Percentiles rank a stretch among this genome's conserved stretches.
Conservation (phyloP, 1,140 invertebrate species). For the Papilio xuthus region DNA sequence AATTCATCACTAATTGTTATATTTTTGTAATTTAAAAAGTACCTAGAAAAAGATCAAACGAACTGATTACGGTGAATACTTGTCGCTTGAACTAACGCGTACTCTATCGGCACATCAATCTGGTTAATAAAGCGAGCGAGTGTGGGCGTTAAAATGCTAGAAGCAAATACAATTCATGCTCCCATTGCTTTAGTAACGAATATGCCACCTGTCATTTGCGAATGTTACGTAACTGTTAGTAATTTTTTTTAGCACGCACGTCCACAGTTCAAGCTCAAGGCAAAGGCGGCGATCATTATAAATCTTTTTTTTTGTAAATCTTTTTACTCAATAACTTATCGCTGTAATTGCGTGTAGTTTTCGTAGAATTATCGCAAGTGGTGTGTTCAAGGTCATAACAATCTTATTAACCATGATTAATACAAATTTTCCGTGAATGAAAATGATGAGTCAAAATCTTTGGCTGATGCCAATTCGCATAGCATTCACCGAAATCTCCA, state of each 20-base stretch:
- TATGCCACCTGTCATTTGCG: slow-evolving; percentile 42
- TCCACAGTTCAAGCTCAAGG: slow-evolving; percentile 69
- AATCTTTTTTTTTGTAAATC: neutral
- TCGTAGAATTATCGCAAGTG: neutral
- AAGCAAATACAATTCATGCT: slow-evolving; percentile 30
- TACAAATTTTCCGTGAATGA: slow-evolving; percentile 59
- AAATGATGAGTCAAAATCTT: slow-evolving; percentile 62
- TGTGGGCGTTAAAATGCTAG: slow-evolving; percentile 43
- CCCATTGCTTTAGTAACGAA: slow-evolving; percentile 40
- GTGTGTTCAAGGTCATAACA: neutral
- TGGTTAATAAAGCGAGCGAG: slow-evolving; percentile 22
- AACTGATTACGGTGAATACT: slow-evolving; percentile 21
- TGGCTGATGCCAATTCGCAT: slow-evolving; percentile 45
- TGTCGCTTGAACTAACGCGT: slow-evolving; percentile 5
- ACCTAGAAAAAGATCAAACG: slow-evolving; percentile 8
- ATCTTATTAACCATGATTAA: slow-evolving; percentile 8
- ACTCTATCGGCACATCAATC: slow-evolving; percentile 19
- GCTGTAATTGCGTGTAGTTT: neutral
- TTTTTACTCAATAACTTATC: neutral
- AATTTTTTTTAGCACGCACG: slow-evolving; percentile 46
- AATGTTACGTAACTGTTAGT: slow-evolving; percentile 48
- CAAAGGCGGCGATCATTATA: slow-evolving; percentile 28
- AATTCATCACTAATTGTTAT: neutral
- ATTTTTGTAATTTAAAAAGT: slow-evolving; percentile 7
- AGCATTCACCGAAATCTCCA: slow-evolving; percentile 26